These are phyloP conservation scores for Crocallis elinguaria DNA, from an alignment of 2,888 invertebrate species.

Conservation along the genomic window DNA sequence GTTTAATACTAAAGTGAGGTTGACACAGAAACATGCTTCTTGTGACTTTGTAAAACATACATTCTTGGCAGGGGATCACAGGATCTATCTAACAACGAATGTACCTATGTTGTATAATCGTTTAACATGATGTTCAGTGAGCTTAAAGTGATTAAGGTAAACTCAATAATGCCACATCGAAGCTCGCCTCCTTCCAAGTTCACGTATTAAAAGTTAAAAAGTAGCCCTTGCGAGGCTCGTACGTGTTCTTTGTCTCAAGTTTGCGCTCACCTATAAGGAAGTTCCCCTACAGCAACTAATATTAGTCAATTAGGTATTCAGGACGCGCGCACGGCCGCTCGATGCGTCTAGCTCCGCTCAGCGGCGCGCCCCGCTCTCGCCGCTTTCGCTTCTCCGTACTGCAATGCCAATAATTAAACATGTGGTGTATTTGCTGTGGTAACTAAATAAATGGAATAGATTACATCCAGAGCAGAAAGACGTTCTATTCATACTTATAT, in stretches of 20 bases:
- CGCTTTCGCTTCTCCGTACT: constrained; percentile 38
- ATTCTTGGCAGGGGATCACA: no score
- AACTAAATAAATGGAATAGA: background rate
- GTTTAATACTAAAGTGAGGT: background rate
- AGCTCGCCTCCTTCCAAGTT: constrained; percentile 46
- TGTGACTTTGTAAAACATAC: no score
- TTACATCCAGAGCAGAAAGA: no score
- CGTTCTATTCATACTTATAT: background rate
- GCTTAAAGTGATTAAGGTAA: constrained; percentile 20
- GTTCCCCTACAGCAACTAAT: constrained; percentile 78
- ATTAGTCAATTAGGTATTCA: constrained; percentile 84
- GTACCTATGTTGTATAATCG: background rate
- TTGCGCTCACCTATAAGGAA: constrained; percentile 77
- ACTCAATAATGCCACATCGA: constrained; percentile 28
- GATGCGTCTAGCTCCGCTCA: constrained; percentile 60
- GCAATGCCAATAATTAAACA: constrained; percentile 56
- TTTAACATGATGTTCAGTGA: constrained; percentile 3
- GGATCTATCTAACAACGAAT: no score
- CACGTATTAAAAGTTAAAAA: constrained; percentile 70
- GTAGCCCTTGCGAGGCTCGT: constrained; percentile 69
- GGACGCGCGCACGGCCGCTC: constrained; percentile 72
- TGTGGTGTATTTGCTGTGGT: constrained; percentile 1
- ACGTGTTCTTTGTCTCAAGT: constrained; percentile 82
- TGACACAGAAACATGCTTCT: no score
- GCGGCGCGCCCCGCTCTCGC: constrained; percentile 43